Base-by-base conservation (phyloP, 2,888 invertebrate species). In the Ypsolopha sequella region DNA sequence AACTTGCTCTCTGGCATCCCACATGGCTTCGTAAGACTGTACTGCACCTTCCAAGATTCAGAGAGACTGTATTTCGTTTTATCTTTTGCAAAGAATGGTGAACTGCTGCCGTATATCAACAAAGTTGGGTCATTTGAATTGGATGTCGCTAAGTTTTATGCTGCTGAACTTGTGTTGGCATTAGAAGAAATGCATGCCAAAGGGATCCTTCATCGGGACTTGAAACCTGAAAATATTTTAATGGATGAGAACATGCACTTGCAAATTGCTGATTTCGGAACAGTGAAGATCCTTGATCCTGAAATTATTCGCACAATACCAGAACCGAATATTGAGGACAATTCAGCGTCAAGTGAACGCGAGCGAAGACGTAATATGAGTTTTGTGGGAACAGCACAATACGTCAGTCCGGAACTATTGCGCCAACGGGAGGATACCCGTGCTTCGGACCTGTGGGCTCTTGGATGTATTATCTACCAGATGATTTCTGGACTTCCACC, bases 351-450 rank as follows among this genome's bases (percentile, higher is more conserved):
- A 50, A 60, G 59, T 10, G 72, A 77, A 59, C 80, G 77, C 61
- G 79, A 81, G 53, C 81, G 88, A 52, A 84, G 88, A 60, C 88
- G 95, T 54, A 90, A 90, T 63, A 93, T 92, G 65, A 95, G 95
- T 75, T 99, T 99, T 80, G 99, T 99, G 10, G 99, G 99, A 49
- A 99, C 99, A 9, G 98, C 99, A 2, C 98, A 99, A 74, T 99
- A 99, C 78, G 98, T 99, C 0, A 98, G 98, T 52, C 99, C 99
- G 2, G 99, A 99, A 85, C 90, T 99, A 56, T 87, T 99, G 50
- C 93, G 92, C 54, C 93, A 94, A 69, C 91, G 92, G 54, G 91
- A 91, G 2, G 91, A 92, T 51, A 91, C 92, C 48, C 89, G 90
- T 52, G 90, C 95, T 43, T 95, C 95, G 10, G 99, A 99, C 81